Percentiles rank a stretch among this genome's conserved stretches.
These are phyloP conservation scores for Amphipoea lucens DNA, from an alignment of 2,888 invertebrate species.

Conservation along the genomic window DNA sequence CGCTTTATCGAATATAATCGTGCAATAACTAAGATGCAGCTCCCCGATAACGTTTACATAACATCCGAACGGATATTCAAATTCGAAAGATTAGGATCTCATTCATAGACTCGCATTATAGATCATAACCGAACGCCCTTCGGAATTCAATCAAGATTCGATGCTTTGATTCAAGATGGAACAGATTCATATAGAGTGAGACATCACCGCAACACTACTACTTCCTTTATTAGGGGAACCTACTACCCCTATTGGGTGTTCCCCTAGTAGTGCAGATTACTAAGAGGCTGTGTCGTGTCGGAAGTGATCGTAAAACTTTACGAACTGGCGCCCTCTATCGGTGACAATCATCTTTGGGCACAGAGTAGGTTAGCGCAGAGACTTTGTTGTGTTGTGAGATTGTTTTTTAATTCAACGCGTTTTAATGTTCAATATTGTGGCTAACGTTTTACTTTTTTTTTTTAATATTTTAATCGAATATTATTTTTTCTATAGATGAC, in stretches of 20 bases:
- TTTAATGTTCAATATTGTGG: no score
- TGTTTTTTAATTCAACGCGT: background rate
- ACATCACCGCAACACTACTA: constrained; percentile 60
- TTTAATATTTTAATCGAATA: no score
- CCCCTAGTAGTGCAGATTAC: constrained; percentile 63
- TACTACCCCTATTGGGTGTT: constrained; percentile 59
- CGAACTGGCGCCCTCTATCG: constrained; percentile 89
- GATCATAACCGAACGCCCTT: constrained; percentile 45
- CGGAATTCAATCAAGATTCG: constrained; percentile 58
- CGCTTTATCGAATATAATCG: background rate
- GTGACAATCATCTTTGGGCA: constrained; percentile 84
- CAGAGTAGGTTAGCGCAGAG: constrained; percentile 68
- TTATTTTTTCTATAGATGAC: no score
- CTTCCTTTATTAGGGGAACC: constrained; percentile 30
- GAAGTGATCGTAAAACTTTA: constrained; percentile 89
- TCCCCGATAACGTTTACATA: constrained; percentile 12
- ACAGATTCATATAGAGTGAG: constrained; percentile 52
- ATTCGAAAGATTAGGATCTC: constrained; percentile 44
- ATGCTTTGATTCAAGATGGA: constrained; percentile 55
- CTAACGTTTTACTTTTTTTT: no score
- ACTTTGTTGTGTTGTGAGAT: background rate
- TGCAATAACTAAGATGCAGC: constrained; percentile 2
- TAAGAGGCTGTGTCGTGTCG: constrained; percentile 77
- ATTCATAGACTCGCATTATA: constrained; percentile 47
- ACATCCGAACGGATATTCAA: constrained; percentile 37